Conservation (phyloP, 1,140 invertebrate species). For the Bombus soroeensis region DNA sequence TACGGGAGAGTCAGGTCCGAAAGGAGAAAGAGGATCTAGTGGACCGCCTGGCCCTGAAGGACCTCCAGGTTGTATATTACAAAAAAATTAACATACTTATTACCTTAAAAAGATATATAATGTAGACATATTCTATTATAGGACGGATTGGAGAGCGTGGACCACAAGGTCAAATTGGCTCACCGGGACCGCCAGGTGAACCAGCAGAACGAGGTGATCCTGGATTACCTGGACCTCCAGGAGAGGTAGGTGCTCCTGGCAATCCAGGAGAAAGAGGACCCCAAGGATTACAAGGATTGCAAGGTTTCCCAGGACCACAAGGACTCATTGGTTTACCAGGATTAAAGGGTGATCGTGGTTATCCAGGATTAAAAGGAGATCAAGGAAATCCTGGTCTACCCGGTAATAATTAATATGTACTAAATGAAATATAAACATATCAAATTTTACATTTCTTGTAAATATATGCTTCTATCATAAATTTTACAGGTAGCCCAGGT, state of each 20-base stretch:
- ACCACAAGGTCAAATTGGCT: slow-evolving; percentile 87
- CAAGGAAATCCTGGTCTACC: slow-evolving; percentile 87
- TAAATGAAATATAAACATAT: not conserved
- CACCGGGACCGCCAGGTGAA: slow-evolving; percentile 89
- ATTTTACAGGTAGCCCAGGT: slow-evolving; percentile 81
- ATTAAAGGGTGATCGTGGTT: slow-evolving; percentile 89
- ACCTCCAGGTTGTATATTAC: slow-evolving; percentile 82
- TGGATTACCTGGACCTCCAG: slow-evolving; percentile 87
- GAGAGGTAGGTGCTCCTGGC: slow-evolving; percentile 89
- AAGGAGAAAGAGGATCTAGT: slow-evolving; percentile 87
- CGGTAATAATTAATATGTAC: slow-evolving; percentile 76
- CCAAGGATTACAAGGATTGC: slow-evolving; percentile 83
- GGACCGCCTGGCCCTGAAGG: slow-evolving; percentile 87
- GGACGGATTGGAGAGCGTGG: slow-evolving; percentile 88
- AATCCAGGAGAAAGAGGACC: slow-evolving; percentile 87
- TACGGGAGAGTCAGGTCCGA: slow-evolving; percentile 86
- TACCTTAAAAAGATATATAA: slow-evolving; percentile 8
- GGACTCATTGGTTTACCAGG: slow-evolving; percentile 88
- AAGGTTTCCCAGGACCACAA: slow-evolving; percentile 86
- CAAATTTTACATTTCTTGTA: not conserved
- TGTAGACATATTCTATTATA: slow-evolving; percentile 52
- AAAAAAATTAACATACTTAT: not conserved
- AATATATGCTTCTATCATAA: not conserved
- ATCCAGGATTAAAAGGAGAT: slow-evolving; percentile 87
- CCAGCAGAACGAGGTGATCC: slow-evolving; percentile 89